Base-by-base conservation (phyloP, 2,888 invertebrate genomes). In the Drosophila siamana region DNA sequence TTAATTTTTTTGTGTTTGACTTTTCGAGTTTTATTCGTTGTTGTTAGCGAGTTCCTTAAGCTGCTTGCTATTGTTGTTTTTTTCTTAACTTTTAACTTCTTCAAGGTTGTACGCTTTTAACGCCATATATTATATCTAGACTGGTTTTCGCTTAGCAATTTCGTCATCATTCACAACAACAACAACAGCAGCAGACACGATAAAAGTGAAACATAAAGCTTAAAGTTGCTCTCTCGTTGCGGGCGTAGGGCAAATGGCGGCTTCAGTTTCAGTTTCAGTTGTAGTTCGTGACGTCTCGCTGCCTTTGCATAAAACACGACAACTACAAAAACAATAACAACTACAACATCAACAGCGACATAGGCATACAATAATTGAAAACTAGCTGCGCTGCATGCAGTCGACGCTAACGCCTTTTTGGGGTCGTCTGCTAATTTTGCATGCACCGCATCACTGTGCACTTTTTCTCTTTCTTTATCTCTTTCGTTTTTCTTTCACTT, bases 71-170 rank as follows among this genome's bases (percentile, higher is more conserved):
- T 47, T 19, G 28, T 55, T 47, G 46, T 62, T 44, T 41, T 48
- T 57, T 50, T 66, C 69, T 74, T 64, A 62, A 69, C 59, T 66
- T 80, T 76, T 76, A 74, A 86, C 81, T 70, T 74, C 79, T 74
- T 84, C 83, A 84, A 84, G 83, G 83, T 84, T 84, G 85, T 66
- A 68, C 64, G 68, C 66, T 69, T 75, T 63, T 56, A 66, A 66
- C 57, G 69, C 57, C 69, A 46, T 76, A 41, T 64, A 59, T 56
- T 79, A 64, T 83, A 79, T 84, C 87, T 85, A 87, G 85, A 85
- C 87, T 85, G 85, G 88, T 85, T 85, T 84, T 82, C 70, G 83
- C 83, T 86, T 69, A 79, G 63, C 70, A 72, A 86, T 86, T 86
- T 86, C 85, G 85, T 86, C 85, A 86, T 87, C 86, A 54, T 48